Base-by-base conservation (phyloP, 2,113 vertebrate species). In the Forbesichthys agassizii region DNA sequence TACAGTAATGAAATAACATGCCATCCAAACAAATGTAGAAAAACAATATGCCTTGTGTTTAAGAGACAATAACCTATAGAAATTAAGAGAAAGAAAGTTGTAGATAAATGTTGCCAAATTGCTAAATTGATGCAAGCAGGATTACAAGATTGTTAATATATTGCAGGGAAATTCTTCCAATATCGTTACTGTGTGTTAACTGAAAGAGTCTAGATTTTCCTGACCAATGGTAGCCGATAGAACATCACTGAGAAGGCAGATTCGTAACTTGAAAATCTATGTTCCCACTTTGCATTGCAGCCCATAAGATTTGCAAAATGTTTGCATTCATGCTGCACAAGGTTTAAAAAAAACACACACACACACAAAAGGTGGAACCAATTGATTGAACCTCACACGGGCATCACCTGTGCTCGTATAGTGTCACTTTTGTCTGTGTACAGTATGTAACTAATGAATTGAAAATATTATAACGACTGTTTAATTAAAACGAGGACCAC, bases 91-190 rank as follows among this genome's bases (percentile, higher is more conserved):
- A 64, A 65, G 49, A 78, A 87, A 87, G 84, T 89, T 89, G 48
- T 16, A 6, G 75, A 75, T 27, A 73, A 72, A 73, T 54, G 52
- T n/a, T 27, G 27, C 27, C 27, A 27, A 48, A 60, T 33, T 11
- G 63, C 33, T 62, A 61, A 54, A 55, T 11, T 10, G 48, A 51
- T 66, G 51, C 71, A 53, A 57, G 57, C 68, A 65, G 71, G 73
- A 71, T 27, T 27, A 27, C 60, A 78, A 63, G 66, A 60, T 20
- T 57, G 77, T 63, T 66, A 79, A 88, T 85, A 90, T 85, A 90
- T 90, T 87, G 87, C 88, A 87, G 85, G 84, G 70, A 64, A 47
- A 48, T 73, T 12, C 53, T 51, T 61, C n/a, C 16, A 56, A 16
- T 33, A n/a, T 54, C 52, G n/a, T 7, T n/a, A 7, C 6, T 6